phyloP scores from a whole-genome alignment of 2,113 vertebrate species.

The Thinocorus orbignyianus region DNA sequence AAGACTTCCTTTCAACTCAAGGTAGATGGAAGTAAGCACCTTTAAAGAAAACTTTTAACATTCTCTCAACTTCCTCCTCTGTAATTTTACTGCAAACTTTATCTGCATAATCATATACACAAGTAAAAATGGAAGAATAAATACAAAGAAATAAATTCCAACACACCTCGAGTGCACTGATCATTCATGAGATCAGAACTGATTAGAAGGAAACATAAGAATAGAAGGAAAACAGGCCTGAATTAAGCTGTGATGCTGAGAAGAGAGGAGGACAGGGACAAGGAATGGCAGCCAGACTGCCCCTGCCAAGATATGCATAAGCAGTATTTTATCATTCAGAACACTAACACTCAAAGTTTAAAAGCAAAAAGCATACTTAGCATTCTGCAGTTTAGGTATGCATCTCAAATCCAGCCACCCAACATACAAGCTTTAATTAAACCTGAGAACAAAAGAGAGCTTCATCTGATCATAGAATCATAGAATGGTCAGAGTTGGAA shows the following conservation, averaged over 20 bases:
- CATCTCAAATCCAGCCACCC: neutral
- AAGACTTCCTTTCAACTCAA: neutral
- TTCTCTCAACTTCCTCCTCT: neutral
- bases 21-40: neutral
- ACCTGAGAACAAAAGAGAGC: neutral
- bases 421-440: neutral
- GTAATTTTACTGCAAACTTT: neutral
- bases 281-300: neutral
- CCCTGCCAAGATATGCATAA: neutral
- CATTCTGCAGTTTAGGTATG: too few species aligned
- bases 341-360: neutral
- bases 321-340: neutral
- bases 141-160: neutral
- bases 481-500: too few species aligned
- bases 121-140: neutral
- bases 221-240: neutral
- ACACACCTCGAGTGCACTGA: neutral
- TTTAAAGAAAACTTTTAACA: neutral
- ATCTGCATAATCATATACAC: neutral
- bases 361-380: neutral
- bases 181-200: neutral
- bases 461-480: neutral
- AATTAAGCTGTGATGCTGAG: neutral
- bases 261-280: neutral
- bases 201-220: neutral